phyloP scores from a whole-genome alignment of 2,797 vertebrate genomes.

The Bradypodion pumilum region DNA sequence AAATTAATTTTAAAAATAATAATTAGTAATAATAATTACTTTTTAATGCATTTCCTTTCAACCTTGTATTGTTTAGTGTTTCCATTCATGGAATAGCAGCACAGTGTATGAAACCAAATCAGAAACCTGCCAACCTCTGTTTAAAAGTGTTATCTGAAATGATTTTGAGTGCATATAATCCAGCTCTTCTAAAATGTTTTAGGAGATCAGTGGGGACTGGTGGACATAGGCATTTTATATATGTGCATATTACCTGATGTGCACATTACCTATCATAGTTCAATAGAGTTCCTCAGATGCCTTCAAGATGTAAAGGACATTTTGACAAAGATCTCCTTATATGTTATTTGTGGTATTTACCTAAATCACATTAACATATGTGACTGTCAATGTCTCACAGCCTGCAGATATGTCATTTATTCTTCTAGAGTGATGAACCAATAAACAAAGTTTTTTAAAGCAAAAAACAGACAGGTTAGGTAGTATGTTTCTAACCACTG shows the following conservation, averaged over 20 bases:
- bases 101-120: not conserved
- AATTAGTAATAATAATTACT: too few relatives aligned
- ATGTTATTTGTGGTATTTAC: not conserved
- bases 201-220: not conserved
- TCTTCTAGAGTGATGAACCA: too few relatives aligned
- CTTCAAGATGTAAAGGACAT: not conserved
- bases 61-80: too few relatives aligned
- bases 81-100: not conserved
- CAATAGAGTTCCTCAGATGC: not conserved
- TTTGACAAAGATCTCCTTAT: not conserved
- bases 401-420: not conserved
- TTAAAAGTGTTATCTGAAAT: not conserved
- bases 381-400: not conserved
- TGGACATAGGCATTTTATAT: too few relatives aligned
- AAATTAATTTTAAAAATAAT: not conserved
- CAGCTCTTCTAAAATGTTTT: not conserved
- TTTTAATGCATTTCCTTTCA: too few relatives aligned
- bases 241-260: not conserved
- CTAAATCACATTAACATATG: not conserved
- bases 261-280: not conserved
- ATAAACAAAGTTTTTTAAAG: too few relatives aligned
- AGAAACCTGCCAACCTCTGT: not conserved
- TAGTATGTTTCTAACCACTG: too few relatives aligned
- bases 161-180: not conserved
- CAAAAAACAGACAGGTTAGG: too few relatives aligned